Base-by-base conservation (phyloP, 2,888 invertebrate genomes). In the Dexiosoma caninum region DNA sequence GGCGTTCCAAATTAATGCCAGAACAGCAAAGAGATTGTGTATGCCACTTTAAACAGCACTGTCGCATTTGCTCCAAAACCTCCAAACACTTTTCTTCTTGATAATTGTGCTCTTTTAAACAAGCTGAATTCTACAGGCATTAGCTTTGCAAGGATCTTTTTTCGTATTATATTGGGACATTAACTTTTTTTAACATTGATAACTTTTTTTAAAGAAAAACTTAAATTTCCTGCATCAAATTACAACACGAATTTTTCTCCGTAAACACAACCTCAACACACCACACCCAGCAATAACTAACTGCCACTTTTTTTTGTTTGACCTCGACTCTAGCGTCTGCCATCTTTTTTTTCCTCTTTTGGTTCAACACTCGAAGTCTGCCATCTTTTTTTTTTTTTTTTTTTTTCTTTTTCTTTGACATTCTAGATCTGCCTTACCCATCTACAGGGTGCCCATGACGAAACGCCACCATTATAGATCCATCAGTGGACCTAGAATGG, bases 61-160 rank as follows among this genome's bases (percentile, higher is more conserved):
- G 92, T 81, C 95, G 92, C 92, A 97, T 93, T 72, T 93, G 92
- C 88, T 96, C 95, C 78, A 97, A 93, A 9, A 93, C 93, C 2
- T 91, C 89, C 81, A 92, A 90, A 86, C 96, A 97, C 72, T 92
- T 92, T 10, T 92, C 91, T 86, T 96, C 95, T 89, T 96, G 95
- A 88, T 92, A 97, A 77, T 93, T 92, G 86, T 96, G 94, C 82
- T 94, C 96, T 96, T 91, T 91, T 84, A 96, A 92, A 90, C 96
- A 96, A 89, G 92, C 93, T 91, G 96, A 87, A 96, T 94, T 88
- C 92, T 93, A 90, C 96, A 96, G 72, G 96, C 96, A 85, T 92
- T 93, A 86, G 90, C 91, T 91, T 96, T 96, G 88, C 96, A 96
- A 14, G 95, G 96, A 91, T 96, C 96, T 16, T 81, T 81, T 86